Percentiles rank a stretch among this genome's conserved stretches.
These are phyloP conservation scores for Acanthosepion lycidas DNA, from an alignment of 2,888 invertebrate species.

Conservation along the genomic window DNA sequence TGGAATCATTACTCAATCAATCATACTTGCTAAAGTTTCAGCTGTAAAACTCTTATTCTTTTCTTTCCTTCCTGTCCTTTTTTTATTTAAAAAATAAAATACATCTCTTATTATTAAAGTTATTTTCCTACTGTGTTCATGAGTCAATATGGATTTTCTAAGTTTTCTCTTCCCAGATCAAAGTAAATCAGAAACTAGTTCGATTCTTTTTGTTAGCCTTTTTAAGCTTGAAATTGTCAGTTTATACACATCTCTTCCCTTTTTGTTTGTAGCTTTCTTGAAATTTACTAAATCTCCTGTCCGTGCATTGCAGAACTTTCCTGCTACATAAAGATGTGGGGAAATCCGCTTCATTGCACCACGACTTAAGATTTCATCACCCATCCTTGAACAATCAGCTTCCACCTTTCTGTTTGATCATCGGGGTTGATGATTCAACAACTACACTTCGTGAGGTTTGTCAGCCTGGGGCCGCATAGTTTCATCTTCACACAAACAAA, in stretches of 20 bases:
- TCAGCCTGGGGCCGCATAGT: not conserved
- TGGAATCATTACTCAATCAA: too few relatives aligned
- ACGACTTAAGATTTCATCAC: constrained; percentile 46
- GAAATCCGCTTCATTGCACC: constrained; percentile 43
- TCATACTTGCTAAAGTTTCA: too few relatives aligned
- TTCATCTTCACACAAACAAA: constrained; percentile 37
- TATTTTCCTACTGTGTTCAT: too few relatives aligned
- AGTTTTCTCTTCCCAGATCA: not conserved
- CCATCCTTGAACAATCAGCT: constrained; percentile 46
- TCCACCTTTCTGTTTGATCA: constrained; percentile 43
- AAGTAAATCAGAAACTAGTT: not conserved
- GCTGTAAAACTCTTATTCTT: too few relatives aligned
- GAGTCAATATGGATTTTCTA: too few relatives aligned
- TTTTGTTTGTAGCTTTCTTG: constrained; percentile 2
- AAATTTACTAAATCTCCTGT: constrained; percentile 37
- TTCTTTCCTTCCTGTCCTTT: too few relatives aligned
- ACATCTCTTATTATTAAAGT: too few relatives aligned
- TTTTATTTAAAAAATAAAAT: too few relatives aligned
- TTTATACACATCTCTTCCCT: not conserved
- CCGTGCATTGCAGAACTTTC: constrained; percentile 49
- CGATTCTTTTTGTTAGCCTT: not conserved
- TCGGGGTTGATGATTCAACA: constrained; percentile 38
- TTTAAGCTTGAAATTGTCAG: not conserved
- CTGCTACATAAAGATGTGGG: constrained; percentile 44
- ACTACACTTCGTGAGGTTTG: not conserved